These are phyloP conservation scores for Rhombomys opimus DNA, from an alignment of 2,113 vertebrate genomes.

Conservation along the genomic window DNA sequence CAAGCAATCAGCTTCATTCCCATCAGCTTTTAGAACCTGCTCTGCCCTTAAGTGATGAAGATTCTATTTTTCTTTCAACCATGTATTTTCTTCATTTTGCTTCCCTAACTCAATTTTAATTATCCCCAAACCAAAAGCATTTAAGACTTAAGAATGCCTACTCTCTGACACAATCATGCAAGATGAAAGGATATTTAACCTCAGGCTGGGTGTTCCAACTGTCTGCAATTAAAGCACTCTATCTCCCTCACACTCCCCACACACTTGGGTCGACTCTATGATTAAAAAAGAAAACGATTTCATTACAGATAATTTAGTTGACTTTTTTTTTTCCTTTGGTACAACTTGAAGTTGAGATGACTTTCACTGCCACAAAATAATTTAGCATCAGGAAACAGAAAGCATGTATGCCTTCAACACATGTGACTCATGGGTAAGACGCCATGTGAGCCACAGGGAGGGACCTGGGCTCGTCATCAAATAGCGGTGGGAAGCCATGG, in stretches of 20 bases:
- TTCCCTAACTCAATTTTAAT: slow-evolving; percentile 74
- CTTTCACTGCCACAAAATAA: slow-evolving; percentile 67
- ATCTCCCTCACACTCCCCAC: neutral
- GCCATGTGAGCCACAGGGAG: slow-evolving; percentile 63
- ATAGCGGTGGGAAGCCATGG: slow-evolving; percentile 63
- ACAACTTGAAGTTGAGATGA: slow-evolving; percentile 64
- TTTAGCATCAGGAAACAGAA: slow-evolving; percentile 66
- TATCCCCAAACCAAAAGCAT: slow-evolving; percentile 70
- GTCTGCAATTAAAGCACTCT: slow-evolving; percentile 62
- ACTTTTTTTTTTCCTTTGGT: slow-evolving; percentile 70
- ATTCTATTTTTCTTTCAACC: slow-evolving; percentile 68
- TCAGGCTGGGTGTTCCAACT: slow-evolving; percentile 75
- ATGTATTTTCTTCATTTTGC: slow-evolving; percentile 69
- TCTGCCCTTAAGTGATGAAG: slow-evolving; percentile 47
- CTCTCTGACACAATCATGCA: slow-evolving; percentile 65
- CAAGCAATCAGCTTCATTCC: slow-evolving; percentile 2
- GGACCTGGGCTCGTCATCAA: slow-evolving; percentile 70
- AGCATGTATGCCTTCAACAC: slow-evolving; percentile 38
- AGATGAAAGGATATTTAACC: slow-evolving; percentile 81
- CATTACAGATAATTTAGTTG: slow-evolving; percentile 81
- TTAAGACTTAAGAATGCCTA: slow-evolving; percentile 64
- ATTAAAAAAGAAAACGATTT: slow-evolving; percentile 82
- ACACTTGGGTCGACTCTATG: slow-evolving; percentile 67
- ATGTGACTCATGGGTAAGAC: slow-evolving; percentile 69
- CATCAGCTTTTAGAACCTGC: slow-evolving; percentile 52